Evolutionary conservation across 2,888 invertebrate genomes (phyloP), one percentile per base, ranked within the genome.

Genomic region (Trisateles emortualis): DNA sequence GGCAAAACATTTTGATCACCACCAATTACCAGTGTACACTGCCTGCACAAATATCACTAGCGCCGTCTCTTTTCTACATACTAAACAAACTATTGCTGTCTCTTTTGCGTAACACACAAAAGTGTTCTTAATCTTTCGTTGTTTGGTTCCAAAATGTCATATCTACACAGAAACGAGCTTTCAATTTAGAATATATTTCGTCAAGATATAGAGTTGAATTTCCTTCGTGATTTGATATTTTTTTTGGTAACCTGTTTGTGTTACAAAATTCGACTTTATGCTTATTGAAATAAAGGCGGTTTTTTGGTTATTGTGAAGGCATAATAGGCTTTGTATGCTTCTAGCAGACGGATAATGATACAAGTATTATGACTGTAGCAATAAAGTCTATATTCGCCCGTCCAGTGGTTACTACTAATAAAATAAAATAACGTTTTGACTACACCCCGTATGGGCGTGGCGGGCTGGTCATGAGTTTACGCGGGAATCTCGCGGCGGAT

Each of bases 381-480:
- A 87, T 90, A 91, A 82, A 81, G 91, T 80, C 83, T 86, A 90
- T 79, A 88, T 88, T 91, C 77, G 88, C 83, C 72, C 73, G 69
- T 78, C 86, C 68, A 70, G 69, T 68, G 64, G 63, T 74, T 62
- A 60, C 64, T 64, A 72, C 72, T 82, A 85, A 85, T 87, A 88
- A 87, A 89, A 88, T 85, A 87, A 86, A 85, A 85, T 84, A 84
- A 85, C 70, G 62, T 85, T 81, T 83, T 75, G 90, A 87, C 83
- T 83, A 92, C 92, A 90, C 89, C 90, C 91, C 87, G 83, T 88
- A 86, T 81, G 86, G 92, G 91, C 91, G 91, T 84, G 90, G 86
- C 84, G 62, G 70, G 53, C 11, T 26, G 26, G 43, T 49, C 48
- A 44, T 64, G 82, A 88, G 87, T 88, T 74, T 72, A 76, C 82